A percentile compares a stretch with the other conserved stretches of the same genome.
phyloP scores from a whole-genome alignment of 2,888 invertebrate species.

The Idaea dimidiata region DNA sequence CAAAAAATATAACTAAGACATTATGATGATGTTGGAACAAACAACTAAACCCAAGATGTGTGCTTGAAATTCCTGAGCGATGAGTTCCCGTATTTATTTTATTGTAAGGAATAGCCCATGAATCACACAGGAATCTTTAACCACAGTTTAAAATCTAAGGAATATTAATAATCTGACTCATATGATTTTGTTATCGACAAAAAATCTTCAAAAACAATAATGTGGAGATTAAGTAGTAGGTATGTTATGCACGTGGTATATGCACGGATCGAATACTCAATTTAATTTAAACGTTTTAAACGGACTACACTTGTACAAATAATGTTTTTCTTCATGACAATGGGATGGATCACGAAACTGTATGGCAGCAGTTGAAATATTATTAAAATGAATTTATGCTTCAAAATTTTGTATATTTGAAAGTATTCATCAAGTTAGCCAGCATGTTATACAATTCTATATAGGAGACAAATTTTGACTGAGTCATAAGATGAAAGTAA shows the following conservation, averaged over 20 bases:
- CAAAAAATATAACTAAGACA: too few species aligned
- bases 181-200: not conserved
- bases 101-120: constrained; percentile 32
- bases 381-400: not conserved
- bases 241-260: not conserved
- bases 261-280: not conserved
- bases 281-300: constrained; percentile 9
- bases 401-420: not conserved
- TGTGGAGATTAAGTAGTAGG: constrained; percentile 20
- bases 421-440: not conserved
- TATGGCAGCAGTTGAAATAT: constrained; percentile 16
- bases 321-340: constrained; percentile 27
- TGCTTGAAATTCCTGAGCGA: constrained; percentile 5
- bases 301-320: constrained; percentile 20
- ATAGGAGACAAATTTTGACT: constrained; percentile 7
- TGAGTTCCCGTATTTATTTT: constrained; percentile 4
- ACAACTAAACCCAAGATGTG: not conserved
- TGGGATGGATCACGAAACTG: constrained; percentile 28
- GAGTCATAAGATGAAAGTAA: constrained; percentile 18
- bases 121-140: constrained; percentile 56
- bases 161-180: constrained; percentile 59
- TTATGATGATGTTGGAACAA: not conserved
- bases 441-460: not conserved
- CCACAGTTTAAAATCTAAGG: constrained; percentile 42
- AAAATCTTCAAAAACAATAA: constrained; percentile 22